These are phyloP conservation scores for Tautogolabrus adspersus DNA, from an alignment of 2,113 vertebrate species.

Conservation along the genomic window DNA sequence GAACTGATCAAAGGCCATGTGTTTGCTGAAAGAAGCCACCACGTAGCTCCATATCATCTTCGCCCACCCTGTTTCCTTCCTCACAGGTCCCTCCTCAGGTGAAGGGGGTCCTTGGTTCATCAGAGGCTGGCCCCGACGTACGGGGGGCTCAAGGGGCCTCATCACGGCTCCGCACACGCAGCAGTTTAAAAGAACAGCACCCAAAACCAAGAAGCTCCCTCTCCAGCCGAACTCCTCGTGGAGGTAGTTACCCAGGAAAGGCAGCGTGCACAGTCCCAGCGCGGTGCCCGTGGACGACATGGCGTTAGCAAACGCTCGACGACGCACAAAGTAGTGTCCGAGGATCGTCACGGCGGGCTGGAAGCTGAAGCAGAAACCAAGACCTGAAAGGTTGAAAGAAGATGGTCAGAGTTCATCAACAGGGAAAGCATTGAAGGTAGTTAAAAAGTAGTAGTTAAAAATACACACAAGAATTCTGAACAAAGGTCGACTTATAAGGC, in stretches of 20 bases:
- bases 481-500: no score
- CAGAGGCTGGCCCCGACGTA: constrained; percentile 46
- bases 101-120: constrained; percentile 53
- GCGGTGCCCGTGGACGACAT: constrained; percentile 90
- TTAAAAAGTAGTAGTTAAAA: no score
- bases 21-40: constrained; percentile 68
- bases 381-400: constrained; percentile 76
- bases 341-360: constrained; percentile 90
- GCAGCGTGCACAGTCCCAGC: constrained; percentile 88
- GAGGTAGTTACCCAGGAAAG: constrained; percentile 88
- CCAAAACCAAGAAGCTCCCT: constrained; percentile 91
- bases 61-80: constrained; percentile 10
- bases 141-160: constrained; percentile 85
- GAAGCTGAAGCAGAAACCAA: constrained; percentile 95
- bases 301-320: constrained; percentile 88
- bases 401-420: not conserved
- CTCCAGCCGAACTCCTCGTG: constrained; percentile 91
- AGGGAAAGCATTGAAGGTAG: no score
- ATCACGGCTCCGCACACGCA: constrained; percentile 93
- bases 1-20: constrained; percentile 94
- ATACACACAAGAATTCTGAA: no score
- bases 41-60: constrained; percentile 16
- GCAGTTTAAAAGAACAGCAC: constrained; percentile 90
- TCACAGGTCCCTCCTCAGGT: constrained; percentile 13
- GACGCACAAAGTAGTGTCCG: constrained; percentile 90